Evolutionary conservation across 1,140 invertebrate species (phyloP).

Genomic region (Chionoecetes opilio): DNA sequence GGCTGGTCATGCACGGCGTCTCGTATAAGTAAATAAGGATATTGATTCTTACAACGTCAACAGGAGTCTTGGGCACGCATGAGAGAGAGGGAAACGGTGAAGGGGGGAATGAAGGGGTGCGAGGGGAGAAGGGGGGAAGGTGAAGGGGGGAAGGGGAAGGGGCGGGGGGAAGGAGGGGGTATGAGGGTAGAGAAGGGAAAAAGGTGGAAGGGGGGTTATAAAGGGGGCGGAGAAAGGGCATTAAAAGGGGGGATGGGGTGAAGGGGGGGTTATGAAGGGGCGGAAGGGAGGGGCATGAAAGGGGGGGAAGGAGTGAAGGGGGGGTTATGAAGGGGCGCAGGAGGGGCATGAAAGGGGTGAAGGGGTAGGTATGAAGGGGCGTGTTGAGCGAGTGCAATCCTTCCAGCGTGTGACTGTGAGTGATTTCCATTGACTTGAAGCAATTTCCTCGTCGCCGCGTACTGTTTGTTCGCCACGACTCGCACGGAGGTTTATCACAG

Average conservation of each 20-base stretch:
- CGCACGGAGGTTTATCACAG: not conserved
- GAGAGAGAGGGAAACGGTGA: too few relatives aligned
- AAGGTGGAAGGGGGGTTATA: too few relatives aligned
- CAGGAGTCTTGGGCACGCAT: not conserved
- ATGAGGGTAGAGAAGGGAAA: too few relatives aligned
- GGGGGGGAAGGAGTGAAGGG: too few relatives aligned
- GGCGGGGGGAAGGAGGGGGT: too few relatives aligned
- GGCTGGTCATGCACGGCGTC: not conserved
- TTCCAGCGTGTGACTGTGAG: not conserved
- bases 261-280: too few relatives aligned
- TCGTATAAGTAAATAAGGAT: not conserved
- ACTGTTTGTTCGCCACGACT: not conserved
- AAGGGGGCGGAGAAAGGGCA: too few relatives aligned
- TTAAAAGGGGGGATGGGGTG: too few relatives aligned
- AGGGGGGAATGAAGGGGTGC: too few relatives aligned
- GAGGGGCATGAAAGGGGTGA: not conserved
- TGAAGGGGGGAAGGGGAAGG: too few relatives aligned
- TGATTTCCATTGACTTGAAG: not conserved
- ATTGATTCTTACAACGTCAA: conserved; percentile 3
- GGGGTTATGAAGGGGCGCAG: not conserved
- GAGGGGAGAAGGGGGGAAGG: too few relatives aligned
- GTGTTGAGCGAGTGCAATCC: not conserved
- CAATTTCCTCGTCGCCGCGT: not conserved
- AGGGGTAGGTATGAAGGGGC: not conserved
- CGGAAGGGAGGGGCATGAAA: too few relatives aligned